Base-by-base conservation (phyloP, 2,888 invertebrate species). In the Strigamia crassipes region DNA sequence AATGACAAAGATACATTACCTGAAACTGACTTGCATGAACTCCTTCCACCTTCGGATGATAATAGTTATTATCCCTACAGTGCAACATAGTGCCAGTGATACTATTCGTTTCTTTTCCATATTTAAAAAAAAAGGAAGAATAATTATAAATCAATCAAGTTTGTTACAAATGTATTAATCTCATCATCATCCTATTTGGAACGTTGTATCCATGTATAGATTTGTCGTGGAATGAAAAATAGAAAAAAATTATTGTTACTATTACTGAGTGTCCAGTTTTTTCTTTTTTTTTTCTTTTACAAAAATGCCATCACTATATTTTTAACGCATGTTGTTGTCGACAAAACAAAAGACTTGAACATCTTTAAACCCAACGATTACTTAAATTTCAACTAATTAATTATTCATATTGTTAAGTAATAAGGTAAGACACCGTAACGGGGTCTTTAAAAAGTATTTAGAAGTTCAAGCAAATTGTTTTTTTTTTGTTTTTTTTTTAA, bases 21-120 rank as follows among this genome's bases (percentile, higher is more conserved):
- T 4, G 84, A 84, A 78, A 82, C 84, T 18, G 83, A 84, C 61
- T 83, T 84, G 6, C 83, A 83, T 15, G 84, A 84, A 79, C 82
- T 84, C 1, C 77, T 84, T 12, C 83, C 84, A 13, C 73, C 73
- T 12, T 13, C 73, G n/a, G 73, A 73, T 23, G 73, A 73, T 31
- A 31, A 73, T n/a, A 27, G 73, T n/a, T 73, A 31, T 73, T 73
- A 73, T 73, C 73, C 73, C 8, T 73, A 73, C 31, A 73, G 73
- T 73, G 31, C 73, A n/a, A 73, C 73, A 73, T 73, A 73, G 73
- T 73, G 73, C 23, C 31, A 27, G 73, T 73, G 73, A 10, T 73
- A 15, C 31, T 31, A 27, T 73, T 73, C 15, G 15, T 73, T 73
- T 73, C 31, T 73, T 73, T 27, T 73, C 13, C 73, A 73, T 73